Percentiles rank a stretch among this genome's conserved stretches.
These are phyloP conservation scores for Hydrozoanthus tunicans DNA, from an alignment of 64 coral and sea anemone species.

Conservation along the genomic window DNA sequence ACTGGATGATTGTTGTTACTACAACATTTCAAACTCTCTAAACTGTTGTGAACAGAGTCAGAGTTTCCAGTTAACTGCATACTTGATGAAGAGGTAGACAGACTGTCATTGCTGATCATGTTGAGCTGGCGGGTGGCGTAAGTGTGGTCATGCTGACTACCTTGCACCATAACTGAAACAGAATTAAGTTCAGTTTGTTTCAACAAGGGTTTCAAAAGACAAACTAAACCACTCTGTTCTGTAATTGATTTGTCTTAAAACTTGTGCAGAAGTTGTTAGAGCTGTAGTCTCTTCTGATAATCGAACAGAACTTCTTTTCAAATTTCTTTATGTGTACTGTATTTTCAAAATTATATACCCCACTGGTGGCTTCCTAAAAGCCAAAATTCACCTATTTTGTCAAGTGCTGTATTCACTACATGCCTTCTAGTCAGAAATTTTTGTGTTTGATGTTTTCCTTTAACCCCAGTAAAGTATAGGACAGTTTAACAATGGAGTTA, in stretches of 20 bases:
- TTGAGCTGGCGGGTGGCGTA: neutral
- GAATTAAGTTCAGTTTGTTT: neutral
- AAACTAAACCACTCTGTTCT: neutral
- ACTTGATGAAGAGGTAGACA: neutral
- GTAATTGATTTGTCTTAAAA: neutral
- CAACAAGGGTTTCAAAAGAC: neutral
- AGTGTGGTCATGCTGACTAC: constrained; percentile 49
- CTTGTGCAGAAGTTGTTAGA: neutral
- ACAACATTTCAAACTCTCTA: neutral
- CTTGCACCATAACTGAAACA: neutral
- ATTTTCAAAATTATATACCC: no score
- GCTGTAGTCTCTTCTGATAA: no score
- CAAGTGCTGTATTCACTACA: no score
- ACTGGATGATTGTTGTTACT: neutral
- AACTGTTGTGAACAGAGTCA: neutral
- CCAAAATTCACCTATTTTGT: no score
- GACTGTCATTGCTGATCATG: neutral
- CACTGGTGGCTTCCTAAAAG: no score
- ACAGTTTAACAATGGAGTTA: no score
- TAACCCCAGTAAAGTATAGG: no score
- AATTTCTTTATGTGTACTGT: no score
- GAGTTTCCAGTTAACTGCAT: neutral
- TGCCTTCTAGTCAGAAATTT: no score
- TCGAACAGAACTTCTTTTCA: no score
- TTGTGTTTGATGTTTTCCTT: no score